Conservation (phyloP, 2,113 vertebrate genomes). For the Cnemophilus loriae region DNA sequence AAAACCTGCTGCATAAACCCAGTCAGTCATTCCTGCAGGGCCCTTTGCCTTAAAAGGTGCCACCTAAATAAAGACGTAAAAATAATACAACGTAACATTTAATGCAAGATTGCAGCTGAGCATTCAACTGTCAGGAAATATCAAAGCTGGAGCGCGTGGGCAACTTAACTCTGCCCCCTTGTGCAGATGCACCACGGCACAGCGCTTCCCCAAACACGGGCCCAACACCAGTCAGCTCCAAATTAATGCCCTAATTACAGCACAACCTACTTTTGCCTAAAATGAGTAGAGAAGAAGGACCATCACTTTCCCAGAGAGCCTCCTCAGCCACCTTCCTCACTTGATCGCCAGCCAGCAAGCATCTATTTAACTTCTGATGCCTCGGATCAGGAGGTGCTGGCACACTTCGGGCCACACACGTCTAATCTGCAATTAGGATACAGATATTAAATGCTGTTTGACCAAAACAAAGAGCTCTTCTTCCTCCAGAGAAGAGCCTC, state of each 20-base stretch:
- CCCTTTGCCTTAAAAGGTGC: constrained; percentile 20
- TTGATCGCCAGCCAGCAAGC: background rate
- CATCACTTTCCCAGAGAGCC: background rate
- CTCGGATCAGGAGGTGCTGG: background rate
- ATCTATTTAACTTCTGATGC: background rate
- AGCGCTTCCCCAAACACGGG: background rate
- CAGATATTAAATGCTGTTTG: background rate
- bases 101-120: constrained; percentile 30
- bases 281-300: background rate
- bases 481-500: background rate
- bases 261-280: background rate
- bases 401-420: background rate
- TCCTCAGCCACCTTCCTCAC: background rate
- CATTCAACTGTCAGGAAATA: constrained; percentile 35
- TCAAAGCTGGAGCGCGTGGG: background rate
- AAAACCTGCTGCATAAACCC: fast-evolving
- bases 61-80: constrained; percentile 27
- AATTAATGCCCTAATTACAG: background rate
- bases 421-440: background rate
- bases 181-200: background rate
- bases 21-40: background rate
- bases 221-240: background rate
- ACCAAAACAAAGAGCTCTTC: constrained; percentile 26
- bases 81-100: background rate
- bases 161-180: constrained; percentile 57